Evolutionary conservation across 1,140 invertebrate species (phyloP), one percentile per base, ranked within the genome.

Genomic region (Drosophila nannoptera): DNA sequence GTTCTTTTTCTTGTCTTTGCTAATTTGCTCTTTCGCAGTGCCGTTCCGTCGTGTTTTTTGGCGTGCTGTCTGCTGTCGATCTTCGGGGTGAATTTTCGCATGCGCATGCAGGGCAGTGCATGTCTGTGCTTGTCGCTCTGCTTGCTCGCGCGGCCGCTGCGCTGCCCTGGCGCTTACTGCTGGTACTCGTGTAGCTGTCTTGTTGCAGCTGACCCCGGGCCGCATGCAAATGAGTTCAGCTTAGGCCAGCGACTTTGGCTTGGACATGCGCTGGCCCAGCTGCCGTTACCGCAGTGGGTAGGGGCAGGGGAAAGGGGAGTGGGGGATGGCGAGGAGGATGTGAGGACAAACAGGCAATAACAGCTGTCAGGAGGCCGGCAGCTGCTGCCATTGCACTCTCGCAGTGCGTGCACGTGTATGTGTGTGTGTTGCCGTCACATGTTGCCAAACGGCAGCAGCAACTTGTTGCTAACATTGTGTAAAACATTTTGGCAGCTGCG

Each of bases 11-110:
- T 38, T 69, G 40, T 56, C 68, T 45, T 69, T 78, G 55, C 68
- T 70, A 78, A 84, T 83, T 82, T 84, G 71, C 64, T 75, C 56
- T 67, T 66, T 33, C 22, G 3, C 22, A 22, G 22, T 22, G 22
- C 22, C 22, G 22, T 22, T 14, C 12, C 40, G 12, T 43, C 5
- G n/a, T 43, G 40, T 72, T 62, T 68, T 68, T 36, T 62, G 40
- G 38, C 40, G 22, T 65, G 36, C 32, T 48, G 31, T 55, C 45
- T 58, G 36, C 54, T 64, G 61, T 67, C 31, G 72, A 52, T 43
- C 66, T 60, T 36, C 59, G 46, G 32, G 45, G 38, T 54, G 35
- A 53, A 3, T 22, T 58, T 53, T 60, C 42, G 70, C 69, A 48
- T 76, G 68, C 67, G 65, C 58, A 22, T 22, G 22, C 31, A 50